Evolutionary conservation across 2,888 invertebrate genomes (phyloP).

Genomic region (Parnassius smintheus): DNA sequence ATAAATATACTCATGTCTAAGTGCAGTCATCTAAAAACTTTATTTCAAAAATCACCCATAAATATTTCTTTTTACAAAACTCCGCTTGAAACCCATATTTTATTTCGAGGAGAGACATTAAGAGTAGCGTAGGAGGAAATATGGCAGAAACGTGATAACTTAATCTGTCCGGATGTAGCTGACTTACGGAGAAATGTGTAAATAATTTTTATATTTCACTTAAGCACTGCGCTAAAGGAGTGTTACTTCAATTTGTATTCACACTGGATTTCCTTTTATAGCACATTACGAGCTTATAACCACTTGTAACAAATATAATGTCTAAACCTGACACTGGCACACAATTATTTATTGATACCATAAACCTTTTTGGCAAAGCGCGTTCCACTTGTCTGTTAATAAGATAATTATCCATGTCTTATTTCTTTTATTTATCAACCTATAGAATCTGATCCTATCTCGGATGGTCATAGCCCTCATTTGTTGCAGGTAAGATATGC

Average conservation of each 20-base stretch:
- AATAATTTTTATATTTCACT: constrained; percentile 32
- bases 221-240: constrained; percentile 16
- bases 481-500: background rate
- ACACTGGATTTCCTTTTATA: constrained; percentile 15
- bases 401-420: background rate
- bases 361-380: background rate
- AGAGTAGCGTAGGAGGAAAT: constrained; percentile 23
- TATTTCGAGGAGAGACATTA: constrained; percentile 20
- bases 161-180: constrained; percentile 27
- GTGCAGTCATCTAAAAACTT: too few species aligned
- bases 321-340: background rate
- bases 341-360: constrained; percentile 9
- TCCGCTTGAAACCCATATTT: constrained; percentile 20
- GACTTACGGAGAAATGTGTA: constrained; percentile 30
- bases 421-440: background rate
- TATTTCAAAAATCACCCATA: too few species aligned
- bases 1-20: too few species aligned
- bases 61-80: constrained; percentile 3
- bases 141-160: constrained; percentile 26
- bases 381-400: background rate
- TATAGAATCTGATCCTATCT: background rate
- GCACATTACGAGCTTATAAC: constrained; percentile 14
- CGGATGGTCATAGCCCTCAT: background rate
- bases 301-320: constrained; percentile 16
- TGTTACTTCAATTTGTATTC: constrained; percentile 24